These are phyloP conservation scores for Coronaproctus castanopsis DNA, from an alignment of 2,888 invertebrate genomes.

Conservation along the genomic window DNA sequence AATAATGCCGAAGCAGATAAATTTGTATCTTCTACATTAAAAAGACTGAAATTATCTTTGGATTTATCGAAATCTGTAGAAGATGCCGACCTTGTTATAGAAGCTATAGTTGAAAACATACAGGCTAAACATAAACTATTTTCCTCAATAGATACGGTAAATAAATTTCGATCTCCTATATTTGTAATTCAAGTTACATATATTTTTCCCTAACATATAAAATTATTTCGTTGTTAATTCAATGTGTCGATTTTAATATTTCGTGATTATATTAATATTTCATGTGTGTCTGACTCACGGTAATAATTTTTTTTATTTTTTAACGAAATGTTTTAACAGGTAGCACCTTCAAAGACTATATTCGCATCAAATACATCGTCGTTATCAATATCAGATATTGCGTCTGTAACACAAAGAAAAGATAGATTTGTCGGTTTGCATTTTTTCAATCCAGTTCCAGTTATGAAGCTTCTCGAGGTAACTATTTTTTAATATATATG, in stretches of 20 bases:
- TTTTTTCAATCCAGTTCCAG: constrained; percentile 80
- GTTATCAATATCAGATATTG: constrained; percentile 60
- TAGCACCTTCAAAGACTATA: constrained; percentile 48
- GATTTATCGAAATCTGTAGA: constrained; percentile 39
- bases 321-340: constrained; percentile 28
- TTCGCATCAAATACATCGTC: constrained; percentile 82
- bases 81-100: constrained; percentile 53
- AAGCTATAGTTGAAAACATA: constrained; percentile 71
- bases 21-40: constrained; percentile 41
- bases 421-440: constrained; percentile 68
- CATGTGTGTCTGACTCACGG: too few relatives aligned
- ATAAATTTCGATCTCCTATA: constrained; percentile 18
- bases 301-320: neutral
- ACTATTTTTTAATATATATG: too few relatives aligned
- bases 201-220: too few relatives aligned
- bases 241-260: too few relatives aligned
- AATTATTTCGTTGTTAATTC: too few relatives aligned
- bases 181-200: neutral
- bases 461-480: constrained; percentile 71
- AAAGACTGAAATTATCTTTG: constrained; percentile 39
- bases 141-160: constrained; percentile 42
- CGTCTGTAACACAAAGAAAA: constrained; percentile 46
- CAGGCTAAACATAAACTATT: constrained; percentile 57
- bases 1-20: constrained; percentile 41
- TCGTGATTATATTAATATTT: too few relatives aligned